Base-by-base conservation (phyloP, 2,113 vertebrate species). In the Gymnobelideus leadbeateri region DNA sequence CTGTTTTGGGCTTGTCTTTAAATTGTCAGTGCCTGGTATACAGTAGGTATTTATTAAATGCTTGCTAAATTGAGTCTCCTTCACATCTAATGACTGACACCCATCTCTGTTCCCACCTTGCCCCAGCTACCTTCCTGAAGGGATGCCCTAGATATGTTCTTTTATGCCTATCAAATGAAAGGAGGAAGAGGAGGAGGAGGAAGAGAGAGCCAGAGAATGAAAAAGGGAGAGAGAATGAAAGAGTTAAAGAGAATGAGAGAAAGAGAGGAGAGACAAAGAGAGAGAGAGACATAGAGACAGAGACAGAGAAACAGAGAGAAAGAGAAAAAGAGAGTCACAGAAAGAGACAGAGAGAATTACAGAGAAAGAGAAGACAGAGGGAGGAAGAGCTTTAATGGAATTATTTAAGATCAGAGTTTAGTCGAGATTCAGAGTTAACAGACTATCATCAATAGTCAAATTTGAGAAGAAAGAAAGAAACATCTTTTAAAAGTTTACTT, bases 401-500 rank as follows among this genome's bases (percentile, higher is more conserved):
- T 84, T 84, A 23, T 43, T 84, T 84, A 84, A 11, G 68, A n/a
- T 84, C 37, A 43, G 21, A 43, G 68, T 43, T 43, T 84, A 43
- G 92, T 52, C 53, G 47, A 97, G 90, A 54, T 47, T 84, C 46
- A 6, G 90, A 43, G 43, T 90, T 31, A 90, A 90, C 89, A 49
- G 49, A 16, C 46, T 50, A 47, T 90, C 10, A 51, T 25, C 89
- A 50, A 90, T 49, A 93, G 51, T 92, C 92, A 94, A 89, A 37
- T 51, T 55, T 91, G n/a, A 96, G 96, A 91, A 46, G 47, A 43
- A 95, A 89, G n/a, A 93, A 91, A 90, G 14, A 23, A 92, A 8
- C 0, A 49, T 61, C 57, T 91, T 90, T 47, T 93, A 51, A 89
- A 90, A 90, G 91, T 96, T 96, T 91, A 96, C 51, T 92, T 52